Percentiles rank a stretch among this genome's conserved stretches.
These are phyloP conservation scores for Bruchidius siliquastri DNA, from an alignment of 2,888 invertebrate genomes.

Conservation along the genomic window DNA sequence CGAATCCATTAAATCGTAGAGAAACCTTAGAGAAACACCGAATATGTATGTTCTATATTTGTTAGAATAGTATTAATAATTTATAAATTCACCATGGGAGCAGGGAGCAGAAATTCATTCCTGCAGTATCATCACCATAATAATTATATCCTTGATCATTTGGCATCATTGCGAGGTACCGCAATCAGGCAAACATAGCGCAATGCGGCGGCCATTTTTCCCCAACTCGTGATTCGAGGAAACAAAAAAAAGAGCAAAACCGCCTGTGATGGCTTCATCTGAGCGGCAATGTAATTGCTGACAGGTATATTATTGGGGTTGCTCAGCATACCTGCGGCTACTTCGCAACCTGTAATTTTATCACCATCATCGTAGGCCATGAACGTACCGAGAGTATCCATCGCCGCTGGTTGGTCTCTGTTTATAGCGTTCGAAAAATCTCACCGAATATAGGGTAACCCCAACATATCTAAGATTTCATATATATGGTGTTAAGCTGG, in stretches of 20 bases:
- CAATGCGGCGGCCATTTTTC: not conserved
- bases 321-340: conserved; percentile 15
- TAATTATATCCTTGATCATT: not conserved
- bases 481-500: too few relatives aligned
- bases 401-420: not conserved
- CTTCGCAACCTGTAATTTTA: conserved; percentile 22
- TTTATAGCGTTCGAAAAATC: not conserved
- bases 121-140: not conserved
- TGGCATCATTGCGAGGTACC: conserved; percentile 13
- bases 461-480: too few relatives aligned
- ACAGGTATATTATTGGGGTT: conserved; percentile 27
- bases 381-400: not conserved
- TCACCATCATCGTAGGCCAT: conserved; percentile 13
- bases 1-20: too few relatives aligned
- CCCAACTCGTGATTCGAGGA: not conserved
- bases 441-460: not conserved
- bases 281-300: conserved; percentile 29
- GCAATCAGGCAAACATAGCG: conserved; percentile 14
- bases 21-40: too few relatives aligned
- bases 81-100: too few relatives aligned
- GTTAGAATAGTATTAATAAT: too few relatives aligned
- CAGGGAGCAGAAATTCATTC: not conserved
- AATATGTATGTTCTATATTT: too few relatives aligned
- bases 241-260: conserved; percentile 4
- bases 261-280: conserved; percentile 29